Base-by-base conservation (phyloP, 2,113 vertebrate species). In the Elanoides forficatus region DNA sequence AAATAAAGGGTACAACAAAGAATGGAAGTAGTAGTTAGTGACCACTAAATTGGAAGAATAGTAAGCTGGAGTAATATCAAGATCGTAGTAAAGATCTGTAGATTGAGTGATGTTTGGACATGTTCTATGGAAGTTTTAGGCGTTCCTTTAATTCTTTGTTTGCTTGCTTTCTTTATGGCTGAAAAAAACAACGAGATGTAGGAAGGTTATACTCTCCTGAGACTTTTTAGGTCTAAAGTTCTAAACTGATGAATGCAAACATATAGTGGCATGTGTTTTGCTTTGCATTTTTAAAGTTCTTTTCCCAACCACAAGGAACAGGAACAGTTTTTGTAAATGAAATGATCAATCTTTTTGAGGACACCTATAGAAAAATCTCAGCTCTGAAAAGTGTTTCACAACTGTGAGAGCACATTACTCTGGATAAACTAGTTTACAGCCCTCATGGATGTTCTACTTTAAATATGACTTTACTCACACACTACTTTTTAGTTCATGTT, bases 231-330 rank as follows among this genome's bases (percentile, higher is more conserved):
- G 11, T 50, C 52, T 82, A 9, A 89, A 59, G 43, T 75, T 91
- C 19, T 81, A 26, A 86, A 43, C 17, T 81, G 53, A 58, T 88
- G 74, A 72, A 83, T 88, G 67, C 38, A 79, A 75, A 79, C 79
- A 38, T 40, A 13, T 14, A 59, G 60, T n/a, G 4, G n/a, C 30
- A 38, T 82, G n/a, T 63, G 48, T 85, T 95, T 88, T 91, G 32
- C 50, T 90, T 90, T 76, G 85, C 81, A 59, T 95, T 92, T 74
- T 93, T 82, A 11, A 30, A 90, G 78, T 90, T 96, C 67, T 90
- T 88, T 75, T 86, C 15, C 53, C 30, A 70, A 38, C 78, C 62
- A 66, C 71, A 48, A 68, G 42, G 85, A 85, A 72, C 40, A 82
- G 92, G 68, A 92, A 42, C 13, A 38, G 40, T 22, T 94, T 83